These are phyloP conservation scores for Halictus ligatus DNA, from an alignment of 2,888 invertebrate species.

Conservation along the genomic window DNA sequence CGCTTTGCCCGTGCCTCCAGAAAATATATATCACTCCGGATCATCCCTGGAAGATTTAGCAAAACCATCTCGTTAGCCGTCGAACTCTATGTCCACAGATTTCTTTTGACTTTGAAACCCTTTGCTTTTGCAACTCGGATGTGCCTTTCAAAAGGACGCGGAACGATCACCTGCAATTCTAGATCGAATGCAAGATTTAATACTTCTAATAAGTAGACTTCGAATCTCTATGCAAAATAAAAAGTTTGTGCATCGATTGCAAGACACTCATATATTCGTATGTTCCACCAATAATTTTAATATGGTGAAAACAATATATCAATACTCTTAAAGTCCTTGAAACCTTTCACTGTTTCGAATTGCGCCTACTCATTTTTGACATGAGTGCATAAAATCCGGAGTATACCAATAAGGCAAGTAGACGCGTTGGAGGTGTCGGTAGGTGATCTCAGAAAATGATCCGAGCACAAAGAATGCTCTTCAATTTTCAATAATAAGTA, in stretches of 20 bases:
- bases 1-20: neutral
- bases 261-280: too few species aligned
- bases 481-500: neutral
- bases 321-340: too few species aligned
- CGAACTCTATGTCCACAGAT: neutral
- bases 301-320: too few species aligned
- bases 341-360: too few species aligned
- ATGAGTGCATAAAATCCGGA: too few species aligned
- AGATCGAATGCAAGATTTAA: too few species aligned
- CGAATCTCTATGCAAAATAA: too few species aligned
- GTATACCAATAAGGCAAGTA: neutral
- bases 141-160: neutral
- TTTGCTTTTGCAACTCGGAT: too few species aligned
- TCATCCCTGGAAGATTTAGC: neutral
- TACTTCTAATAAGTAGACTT: neutral
- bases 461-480: neutral
- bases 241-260: too few species aligned
- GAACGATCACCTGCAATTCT: neutral
- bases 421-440: neutral
- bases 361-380: too few species aligned
- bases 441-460: neutral
- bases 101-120: neutral
- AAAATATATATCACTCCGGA: neutral
- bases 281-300: too few species aligned
- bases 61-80: neutral